Conservation (phyloP, 2,888 invertebrate species). For the Molorchus minor region DNA sequence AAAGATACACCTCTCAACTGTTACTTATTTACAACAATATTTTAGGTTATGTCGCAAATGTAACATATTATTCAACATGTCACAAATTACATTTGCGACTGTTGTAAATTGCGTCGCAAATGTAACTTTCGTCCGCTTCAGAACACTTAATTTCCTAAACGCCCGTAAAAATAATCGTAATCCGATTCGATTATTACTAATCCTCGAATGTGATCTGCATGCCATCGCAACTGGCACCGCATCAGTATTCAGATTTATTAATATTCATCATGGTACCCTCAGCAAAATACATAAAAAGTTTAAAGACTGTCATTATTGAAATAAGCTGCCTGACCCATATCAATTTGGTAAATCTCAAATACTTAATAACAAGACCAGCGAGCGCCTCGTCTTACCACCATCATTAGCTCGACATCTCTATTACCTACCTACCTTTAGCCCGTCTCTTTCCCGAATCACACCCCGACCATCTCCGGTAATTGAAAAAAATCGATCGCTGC, state of each 20-base stretch:
- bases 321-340: conserved; percentile 56
- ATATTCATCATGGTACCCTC: conserved; percentile 25
- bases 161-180: no score
- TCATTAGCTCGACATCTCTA: conserved; percentile 54
- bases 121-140: no score
- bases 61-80: no score
- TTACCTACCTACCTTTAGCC: conserved; percentile 37
- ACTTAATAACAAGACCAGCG: conserved; percentile 53
- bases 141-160: no score
- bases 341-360: conserved; percentile 58
- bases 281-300: conserved; percentile 55
- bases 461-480: conserved; percentile 40
- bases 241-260: conserved; percentile 22
- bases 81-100: no score
- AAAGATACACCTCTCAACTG: no score
- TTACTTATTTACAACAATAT: no score
- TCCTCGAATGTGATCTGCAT: background rate
- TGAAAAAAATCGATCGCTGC: conserved; percentile 33
- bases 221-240: background rate
- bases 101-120: no score
- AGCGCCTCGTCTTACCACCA: conserved; percentile 32
- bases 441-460: conserved; percentile 42
- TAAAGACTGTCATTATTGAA: conserved; percentile 56
- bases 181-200: no score
- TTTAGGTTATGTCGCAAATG: no score